Evolutionary conservation across 2,113 vertebrate genomes (phyloP).

Genomic region (Brachirus orientalis): DNA sequence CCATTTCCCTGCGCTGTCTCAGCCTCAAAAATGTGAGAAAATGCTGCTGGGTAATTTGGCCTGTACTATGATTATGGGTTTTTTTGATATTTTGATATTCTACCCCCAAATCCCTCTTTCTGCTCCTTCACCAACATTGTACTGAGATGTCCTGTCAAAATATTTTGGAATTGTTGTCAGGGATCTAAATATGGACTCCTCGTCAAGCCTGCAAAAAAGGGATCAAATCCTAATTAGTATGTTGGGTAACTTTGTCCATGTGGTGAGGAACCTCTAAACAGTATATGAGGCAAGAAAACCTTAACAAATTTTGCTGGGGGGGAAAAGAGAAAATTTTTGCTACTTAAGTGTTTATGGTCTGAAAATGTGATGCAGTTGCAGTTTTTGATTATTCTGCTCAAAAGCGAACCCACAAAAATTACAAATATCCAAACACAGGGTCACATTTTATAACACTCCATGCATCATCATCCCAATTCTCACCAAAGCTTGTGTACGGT

Average conservation of each 20-base stretch:
- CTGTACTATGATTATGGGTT: constrained; percentile 71
- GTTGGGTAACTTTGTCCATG: constrained; percentile 63
- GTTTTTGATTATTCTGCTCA: background rate
- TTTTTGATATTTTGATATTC: constrained; percentile 79
- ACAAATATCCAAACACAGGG: background rate
- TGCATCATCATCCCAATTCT: constrained; percentile 45
- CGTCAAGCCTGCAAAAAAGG: constrained; percentile 47
- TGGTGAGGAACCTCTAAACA: constrained; percentile 47
- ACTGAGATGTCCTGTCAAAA: constrained; percentile 69
- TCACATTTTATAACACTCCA: constrained; percentile 13
- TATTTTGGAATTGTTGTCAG: constrained; percentile 73
- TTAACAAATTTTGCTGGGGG: background rate
- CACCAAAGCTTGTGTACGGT: constrained; percentile 55
- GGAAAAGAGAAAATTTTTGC: background rate
- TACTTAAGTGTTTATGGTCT: background rate
- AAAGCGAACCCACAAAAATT: background rate
- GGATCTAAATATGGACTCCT: constrained; percentile 60
- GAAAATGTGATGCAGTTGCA: background rate
- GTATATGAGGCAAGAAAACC: constrained; percentile 19
- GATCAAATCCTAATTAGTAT: constrained; percentile 71
- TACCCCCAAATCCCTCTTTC: constrained; percentile 51
- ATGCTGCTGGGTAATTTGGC: constrained; percentile 75
- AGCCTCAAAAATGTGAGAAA: constrained; percentile 78
- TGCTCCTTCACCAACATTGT: constrained; percentile 48
- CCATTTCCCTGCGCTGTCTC: constrained; percentile 60